These are phyloP conservation scores for Tillus elongatus DNA, from an alignment of 2,888 invertebrate genomes.

Conservation along the genomic window DNA sequence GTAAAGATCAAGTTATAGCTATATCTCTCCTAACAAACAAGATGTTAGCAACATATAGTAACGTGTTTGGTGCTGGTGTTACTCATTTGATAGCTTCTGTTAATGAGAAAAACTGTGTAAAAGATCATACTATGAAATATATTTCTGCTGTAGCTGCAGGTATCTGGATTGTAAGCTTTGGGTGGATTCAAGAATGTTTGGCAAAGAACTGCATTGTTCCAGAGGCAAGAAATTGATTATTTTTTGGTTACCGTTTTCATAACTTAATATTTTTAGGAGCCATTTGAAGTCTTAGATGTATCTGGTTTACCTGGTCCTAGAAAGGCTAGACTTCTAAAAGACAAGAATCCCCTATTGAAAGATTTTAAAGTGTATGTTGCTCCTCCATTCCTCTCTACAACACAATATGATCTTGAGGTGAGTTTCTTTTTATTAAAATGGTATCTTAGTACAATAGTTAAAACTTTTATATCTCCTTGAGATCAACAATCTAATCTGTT, in stretches of 20 bases:
- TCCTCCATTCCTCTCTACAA: slow-evolving; percentile 40
- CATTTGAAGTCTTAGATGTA: slow-evolving; percentile 47
- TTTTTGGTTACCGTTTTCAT: slow-evolving; percentile 1
- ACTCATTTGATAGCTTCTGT: slow-evolving; percentile 37
- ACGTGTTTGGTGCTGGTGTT: slow-evolving; percentile 28
- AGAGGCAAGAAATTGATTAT: slow-evolving; percentile 40
- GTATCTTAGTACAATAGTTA: too few species aligned
- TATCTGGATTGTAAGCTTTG: slow-evolving; percentile 49
- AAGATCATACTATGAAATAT: slow-evolving; percentile 45
- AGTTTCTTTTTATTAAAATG: slow-evolving; percentile 8
- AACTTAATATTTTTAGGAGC: slow-evolving; percentile 34
- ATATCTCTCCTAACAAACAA: slow-evolving; percentile 31
- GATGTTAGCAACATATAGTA: slow-evolving; percentile 30
- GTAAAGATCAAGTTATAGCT: slow-evolving; percentile 28
- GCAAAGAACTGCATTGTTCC: slow-evolving; percentile 37
- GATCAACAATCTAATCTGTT: too few species aligned
- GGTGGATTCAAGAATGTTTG: slow-evolving; percentile 48
- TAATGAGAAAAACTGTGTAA: slow-evolving; percentile 29
- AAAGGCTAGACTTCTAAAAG: slow-evolving; percentile 40
- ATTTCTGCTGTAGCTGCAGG: slow-evolving; percentile 49
- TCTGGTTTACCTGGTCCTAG: slow-evolving; percentile 47
- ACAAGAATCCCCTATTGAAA: slow-evolving; percentile 40
- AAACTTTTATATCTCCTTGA: too few species aligned
- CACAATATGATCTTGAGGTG: slow-evolving; percentile 33
- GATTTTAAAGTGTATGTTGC: slow-evolving; percentile 47